Conservation (phyloP, 2,888 invertebrate species). For the Gisinianus flammeolus region DNA sequence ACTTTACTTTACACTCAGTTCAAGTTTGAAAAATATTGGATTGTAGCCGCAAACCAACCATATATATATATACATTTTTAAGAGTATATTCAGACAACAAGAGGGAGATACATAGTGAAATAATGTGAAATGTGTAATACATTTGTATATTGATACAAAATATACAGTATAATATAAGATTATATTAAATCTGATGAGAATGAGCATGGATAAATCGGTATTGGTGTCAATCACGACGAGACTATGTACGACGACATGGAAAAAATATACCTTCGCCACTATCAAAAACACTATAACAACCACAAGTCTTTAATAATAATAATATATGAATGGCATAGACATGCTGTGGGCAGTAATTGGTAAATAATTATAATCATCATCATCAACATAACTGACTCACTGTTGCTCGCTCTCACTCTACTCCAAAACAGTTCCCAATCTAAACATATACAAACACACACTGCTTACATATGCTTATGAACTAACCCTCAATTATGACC, state of each 20-base stretch:
- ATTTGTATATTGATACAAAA: too few relatives aligned
- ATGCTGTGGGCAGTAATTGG: conserved; percentile 30
- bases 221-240: conserved; percentile 20
- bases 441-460: conserved; percentile 1
- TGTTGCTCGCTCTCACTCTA: conserved; percentile 3
- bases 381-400: conserved; percentile 19
- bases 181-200: background rate
- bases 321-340: background rate
- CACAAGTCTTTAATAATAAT: conserved; percentile 1
- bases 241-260: too few relatives aligned
- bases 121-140: too few relatives aligned
- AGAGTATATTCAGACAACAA: too few relatives aligned
- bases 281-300: background rate
- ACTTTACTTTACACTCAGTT: too few relatives aligned
- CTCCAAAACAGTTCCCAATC: background rate
- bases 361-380: conserved; percentile 29
- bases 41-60: too few relatives aligned
- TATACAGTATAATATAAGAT: too few relatives aligned
- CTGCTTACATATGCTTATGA: background rate
- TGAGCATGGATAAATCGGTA: too few relatives aligned
- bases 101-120: too few relatives aligned
- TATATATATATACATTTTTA: too few relatives aligned
- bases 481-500: background rate
- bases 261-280: background rate
- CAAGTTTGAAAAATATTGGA: too few relatives aligned